Evolutionary conservation across 2,113 vertebrate genomes (phyloP), one percentile per base, ranked within the genome.

Genomic region (Nerophis ophidion): DNA sequence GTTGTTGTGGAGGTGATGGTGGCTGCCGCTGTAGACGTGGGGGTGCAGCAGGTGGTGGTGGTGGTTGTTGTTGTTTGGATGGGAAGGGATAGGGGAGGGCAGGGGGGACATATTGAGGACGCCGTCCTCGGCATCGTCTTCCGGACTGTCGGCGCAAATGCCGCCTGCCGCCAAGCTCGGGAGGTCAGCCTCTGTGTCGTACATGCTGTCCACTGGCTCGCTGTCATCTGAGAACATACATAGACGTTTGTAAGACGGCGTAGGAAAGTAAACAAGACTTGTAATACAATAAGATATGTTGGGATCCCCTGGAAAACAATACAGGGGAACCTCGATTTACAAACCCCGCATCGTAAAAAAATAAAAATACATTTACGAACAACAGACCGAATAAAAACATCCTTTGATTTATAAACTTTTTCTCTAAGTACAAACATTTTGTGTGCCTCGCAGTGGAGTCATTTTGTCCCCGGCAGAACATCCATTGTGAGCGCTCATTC

Each of bases 71-170:
- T 71, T 85, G 81, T 82, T 81, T 11, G 92, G 93, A 77, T 95
- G 92, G 45, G 92, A 79, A 48, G 79, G 80, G 3, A 74, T 85
- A 16, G 94, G 90, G 59, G 94, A 91, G 36, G 94, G 93, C 68
- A 97, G 91, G 48, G 95, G 95, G 47, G 96, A 98, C 94, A 97
- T 93, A 82, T 76, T 83, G 60, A 85, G 63, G 77, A 95, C 81
- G 78, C 94, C 91, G 75, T 95, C 97, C 59, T 99, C 97, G 0
- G 91, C 91, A 79, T 96, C 95, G 64, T 99, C 96, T 82, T 97
- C 96, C 40, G 81, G 86, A 79, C 84, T 86, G 76, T 88, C 82
- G 0, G 91, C 90, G 72, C 95, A 94, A 67, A 76, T 75, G 38
- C 93, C 93, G 62, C 95, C 92, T 4, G 75, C 60, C 3, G 76